Percentiles rank a stretch among this genome's conserved stretches.
Conservation (phyloP, 2,888 invertebrate species). For the Stenichneumon culpator region DNA sequence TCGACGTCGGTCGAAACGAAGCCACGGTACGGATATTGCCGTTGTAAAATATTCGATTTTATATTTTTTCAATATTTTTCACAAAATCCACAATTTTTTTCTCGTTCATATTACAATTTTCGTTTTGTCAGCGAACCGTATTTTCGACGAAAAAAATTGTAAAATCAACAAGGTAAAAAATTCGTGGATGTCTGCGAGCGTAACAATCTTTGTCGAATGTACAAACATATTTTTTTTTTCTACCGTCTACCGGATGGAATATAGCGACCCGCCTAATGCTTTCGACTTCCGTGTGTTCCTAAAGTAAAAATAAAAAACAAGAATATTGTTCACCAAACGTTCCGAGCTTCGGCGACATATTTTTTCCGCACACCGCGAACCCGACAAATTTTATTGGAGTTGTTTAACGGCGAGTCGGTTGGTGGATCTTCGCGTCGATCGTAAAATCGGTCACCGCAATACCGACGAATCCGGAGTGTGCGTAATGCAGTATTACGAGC, state of each 20-base stretch:
- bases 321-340: neutral
- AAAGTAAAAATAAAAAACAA: neutral
- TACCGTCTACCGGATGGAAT: too few relatives aligned
- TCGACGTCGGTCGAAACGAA: neutral
- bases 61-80: too few relatives aligned
- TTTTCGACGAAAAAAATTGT: too few relatives aligned
- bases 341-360: neutral
- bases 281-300: too few relatives aligned
- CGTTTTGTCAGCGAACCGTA: too few relatives aligned
- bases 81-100: too few relatives aligned
- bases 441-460: constrained; percentile 4
- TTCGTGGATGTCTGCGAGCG: too few relatives aligned
- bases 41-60: neutral
- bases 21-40: neutral
- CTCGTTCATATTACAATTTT: too few relatives aligned
- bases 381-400: neutral
- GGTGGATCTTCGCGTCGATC: neutral
- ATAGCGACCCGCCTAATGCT: too few relatives aligned
- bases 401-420: neutral
- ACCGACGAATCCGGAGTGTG: neutral
- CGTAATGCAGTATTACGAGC: constrained; percentile 16
- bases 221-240: too few relatives aligned
- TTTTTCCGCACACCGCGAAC: neutral
- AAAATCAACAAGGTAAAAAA: too few relatives aligned
- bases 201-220: too few relatives aligned